Base-by-base conservation (phyloP, 2,797 vertebrate species). In the Chelonia mydas region DNA sequence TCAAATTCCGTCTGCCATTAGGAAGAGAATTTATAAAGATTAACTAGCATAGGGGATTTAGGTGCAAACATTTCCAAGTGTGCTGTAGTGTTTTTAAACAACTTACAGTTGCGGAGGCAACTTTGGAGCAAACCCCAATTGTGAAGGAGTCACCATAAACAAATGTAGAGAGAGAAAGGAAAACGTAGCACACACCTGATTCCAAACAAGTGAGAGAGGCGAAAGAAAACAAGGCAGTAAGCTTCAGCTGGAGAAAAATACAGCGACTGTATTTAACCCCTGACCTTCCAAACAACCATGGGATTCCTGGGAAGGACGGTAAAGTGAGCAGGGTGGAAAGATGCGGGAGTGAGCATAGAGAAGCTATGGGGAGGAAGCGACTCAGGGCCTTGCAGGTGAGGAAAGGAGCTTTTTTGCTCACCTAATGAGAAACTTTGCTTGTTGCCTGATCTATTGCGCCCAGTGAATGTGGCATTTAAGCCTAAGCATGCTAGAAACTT, bases 391-490 rank as follows among this genome's bases (percentile, higher is more conserved):
- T 37, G 74, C 2, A 45, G 19, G 72, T 27, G 51, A 90, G n/a
- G 72, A 21, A 81, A 87, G 82, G 27, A 61, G 11, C 5, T 74
- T 55, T 54, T 84, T 87, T 92, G 80, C 59, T 81, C 1, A 90
- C 16, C 51, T 77, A 65, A 33, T 28, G 49, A 81, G 79, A 95
- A 96, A 95, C 94, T 37, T 90, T 49, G 5, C 41, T 94, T 86
- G 90, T 90, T 97, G 83, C 83, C 15, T 16, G 78, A 96, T 90
- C 79, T 92, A 57, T 55, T 92, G 81, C 84, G 83, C 47, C n/a
- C 33, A 84, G 88, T 93, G n/a, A 83, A 84, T 54, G 49, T 91
- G 83, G 49, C 78, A 92, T 95, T 96, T 92, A 91, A 51, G 90
- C 11, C 89, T 1, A 5, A 11, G 37, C 94, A 28, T 55, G 25